Conservation (phyloP, 2,113 vertebrate species). For the Periophthalmus modestus region DNA sequence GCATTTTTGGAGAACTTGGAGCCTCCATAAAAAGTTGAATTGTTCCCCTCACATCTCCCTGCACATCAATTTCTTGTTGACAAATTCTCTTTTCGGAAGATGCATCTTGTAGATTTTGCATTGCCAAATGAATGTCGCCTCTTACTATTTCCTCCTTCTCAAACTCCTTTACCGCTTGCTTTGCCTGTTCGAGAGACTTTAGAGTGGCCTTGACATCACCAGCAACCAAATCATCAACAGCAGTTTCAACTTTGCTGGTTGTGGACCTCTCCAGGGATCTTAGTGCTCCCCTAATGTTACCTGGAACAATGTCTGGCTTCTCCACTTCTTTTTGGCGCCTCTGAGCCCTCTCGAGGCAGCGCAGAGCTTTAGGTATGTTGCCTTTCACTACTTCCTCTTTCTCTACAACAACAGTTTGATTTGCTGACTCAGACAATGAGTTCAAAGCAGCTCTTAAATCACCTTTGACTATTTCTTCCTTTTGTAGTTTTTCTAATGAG, state of each 20-base stretch:
- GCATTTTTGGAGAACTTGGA: conserved; percentile 66
- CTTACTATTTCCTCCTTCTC: conserved; percentile 77
- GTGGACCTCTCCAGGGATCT: conserved; percentile 84
- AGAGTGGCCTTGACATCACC: conserved; percentile 84
- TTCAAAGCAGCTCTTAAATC: conserved; percentile 83
- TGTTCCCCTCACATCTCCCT: conserved; percentile 74
- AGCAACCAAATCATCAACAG: conserved; percentile 80
- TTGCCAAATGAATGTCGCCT: conserved; percentile 70
- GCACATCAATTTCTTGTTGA: conserved; percentile 68
- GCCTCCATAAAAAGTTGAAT: conserved; percentile 79
- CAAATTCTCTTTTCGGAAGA: conserved; percentile 70
- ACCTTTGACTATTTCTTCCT: conserved; percentile 83
- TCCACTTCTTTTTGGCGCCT: conserved; percentile 73
- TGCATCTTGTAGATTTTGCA: conserved; percentile 70
- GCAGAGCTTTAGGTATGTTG: conserved; percentile 78
- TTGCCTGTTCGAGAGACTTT: conserved; percentile 81
- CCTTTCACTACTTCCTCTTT: conserved; percentile 85
- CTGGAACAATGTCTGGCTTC: conserved; percentile 79
- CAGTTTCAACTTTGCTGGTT: conserved; percentile 74
- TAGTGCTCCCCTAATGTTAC: conserved; percentile 82
- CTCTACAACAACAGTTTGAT: conserved; percentile 78
- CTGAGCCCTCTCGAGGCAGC: conserved; percentile 80
- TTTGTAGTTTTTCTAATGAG: conserved; percentile 68
- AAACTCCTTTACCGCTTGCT: conserved; percentile 72
- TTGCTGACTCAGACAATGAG: conserved; percentile 82